Evolutionary conservation across 2,888 invertebrate species (phyloP).

Genomic region (Alloplasta piceator): DNA sequence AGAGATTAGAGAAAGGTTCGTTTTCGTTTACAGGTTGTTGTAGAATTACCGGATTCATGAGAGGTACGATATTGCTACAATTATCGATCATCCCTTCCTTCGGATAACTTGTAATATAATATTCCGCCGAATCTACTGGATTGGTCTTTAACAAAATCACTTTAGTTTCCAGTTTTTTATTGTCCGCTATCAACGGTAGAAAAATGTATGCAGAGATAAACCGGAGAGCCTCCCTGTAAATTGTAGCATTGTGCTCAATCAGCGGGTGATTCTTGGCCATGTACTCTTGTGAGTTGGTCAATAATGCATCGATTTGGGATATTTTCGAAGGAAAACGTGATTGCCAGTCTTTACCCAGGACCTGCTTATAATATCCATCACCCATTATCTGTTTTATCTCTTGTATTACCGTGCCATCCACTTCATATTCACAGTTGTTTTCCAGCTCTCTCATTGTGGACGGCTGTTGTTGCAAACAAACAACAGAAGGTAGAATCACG

Average conservation of each 20-base stretch:
- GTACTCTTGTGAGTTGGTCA: conserved; percentile 12
- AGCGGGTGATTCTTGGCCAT: conserved; percentile 7
- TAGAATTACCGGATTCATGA: conserved; percentile 64
- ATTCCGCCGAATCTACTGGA: conserved; percentile 30
- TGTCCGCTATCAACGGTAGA: neutral
- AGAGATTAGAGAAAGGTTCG: conserved; percentile 62
- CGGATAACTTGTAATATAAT: conserved; percentile 14
- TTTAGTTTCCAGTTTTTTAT: conserved; percentile 36
- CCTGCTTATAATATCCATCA: no score
- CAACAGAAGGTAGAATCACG: no score
- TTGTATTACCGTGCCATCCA: neutral
- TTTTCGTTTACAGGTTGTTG: conserved; percentile 56
- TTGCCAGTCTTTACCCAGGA: no score
- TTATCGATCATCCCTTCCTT: neutral
- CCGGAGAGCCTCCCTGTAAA: conserved; percentile 49
- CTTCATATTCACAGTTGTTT: no score
- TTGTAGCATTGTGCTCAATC: conserved; percentile 11
- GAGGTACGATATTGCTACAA: conserved; percentile 7
- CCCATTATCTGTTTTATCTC: neutral
- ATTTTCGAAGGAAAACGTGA: neutral
- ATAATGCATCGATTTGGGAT: neutral
- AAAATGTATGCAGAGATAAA: conserved; percentile 55
- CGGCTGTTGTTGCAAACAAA: no score
- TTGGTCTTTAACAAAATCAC: conserved; percentile 61
- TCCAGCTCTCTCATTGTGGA: no score